Evolutionary conservation across 23 tunicate species (phyloP).

Genomic region (Styela clava): DNA sequence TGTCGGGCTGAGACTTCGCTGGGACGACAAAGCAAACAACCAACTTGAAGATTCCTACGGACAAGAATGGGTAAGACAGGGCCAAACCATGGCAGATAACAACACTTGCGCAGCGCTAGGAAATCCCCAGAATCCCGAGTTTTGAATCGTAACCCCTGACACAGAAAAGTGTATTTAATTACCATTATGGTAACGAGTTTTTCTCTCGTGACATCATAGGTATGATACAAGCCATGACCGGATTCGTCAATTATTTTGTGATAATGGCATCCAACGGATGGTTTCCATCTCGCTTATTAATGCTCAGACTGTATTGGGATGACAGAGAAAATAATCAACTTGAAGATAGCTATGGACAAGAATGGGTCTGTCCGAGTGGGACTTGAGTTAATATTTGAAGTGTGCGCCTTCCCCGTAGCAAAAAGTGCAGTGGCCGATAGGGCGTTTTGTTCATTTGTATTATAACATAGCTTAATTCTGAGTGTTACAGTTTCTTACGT

Average conservation of each 20-base stretch:
- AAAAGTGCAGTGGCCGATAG: not conserved
- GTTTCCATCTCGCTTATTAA: conserved; percentile 48
- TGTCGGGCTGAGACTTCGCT: conserved; percentile 57
- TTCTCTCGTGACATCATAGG: conserved; percentile 60
- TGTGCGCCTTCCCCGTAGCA: no score
- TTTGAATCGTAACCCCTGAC: no score
- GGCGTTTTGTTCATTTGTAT: not conserved
- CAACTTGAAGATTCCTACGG: conserved; percentile 83
- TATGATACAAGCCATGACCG: conserved; percentile 97
- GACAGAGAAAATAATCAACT: conserved; percentile 43
- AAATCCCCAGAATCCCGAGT: no score
- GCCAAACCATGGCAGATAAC: no score
- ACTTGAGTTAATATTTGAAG: not conserved
- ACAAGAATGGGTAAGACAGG: conserved; percentile 94
- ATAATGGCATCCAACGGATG: conserved; percentile 92
- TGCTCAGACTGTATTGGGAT: conserved; percentile 75
- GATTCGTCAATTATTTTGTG: conserved; percentile 93
- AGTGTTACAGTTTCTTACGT: no score
- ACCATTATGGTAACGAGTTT: no score
- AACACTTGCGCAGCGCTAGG: no score
- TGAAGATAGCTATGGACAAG: conserved; percentile 88
- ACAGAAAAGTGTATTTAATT: no score
- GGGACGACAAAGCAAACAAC: conserved; percentile 76
- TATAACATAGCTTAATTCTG: not conserved
- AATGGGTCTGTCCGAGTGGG: conserved; percentile 74